Evolutionary conservation across 2,113 vertebrate species (phyloP).

Genomic region (Pteronura brasiliensis): DNA sequence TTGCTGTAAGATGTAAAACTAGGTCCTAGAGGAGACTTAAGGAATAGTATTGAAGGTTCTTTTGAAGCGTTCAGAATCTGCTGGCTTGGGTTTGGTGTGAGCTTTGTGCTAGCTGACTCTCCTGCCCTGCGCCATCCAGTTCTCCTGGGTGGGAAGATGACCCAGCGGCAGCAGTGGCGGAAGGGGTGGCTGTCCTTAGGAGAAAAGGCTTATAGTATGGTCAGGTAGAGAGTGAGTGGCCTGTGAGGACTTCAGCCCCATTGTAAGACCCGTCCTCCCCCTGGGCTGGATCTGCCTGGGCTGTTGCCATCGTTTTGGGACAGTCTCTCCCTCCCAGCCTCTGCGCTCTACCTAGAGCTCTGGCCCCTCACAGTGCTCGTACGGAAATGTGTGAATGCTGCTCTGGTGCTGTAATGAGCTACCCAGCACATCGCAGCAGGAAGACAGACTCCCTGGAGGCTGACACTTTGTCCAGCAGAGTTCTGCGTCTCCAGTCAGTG

Average conservation of each 20-base stretch:
- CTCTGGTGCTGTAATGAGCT: neutral
- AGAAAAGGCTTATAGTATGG: neutral
- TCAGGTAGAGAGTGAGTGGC: neutral
- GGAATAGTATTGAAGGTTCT: neutral
- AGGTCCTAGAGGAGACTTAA: neutral
- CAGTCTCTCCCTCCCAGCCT: neutral
- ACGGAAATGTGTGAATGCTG: neutral
- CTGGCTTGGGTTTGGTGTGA: neutral
- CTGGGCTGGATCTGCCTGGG: neutral
- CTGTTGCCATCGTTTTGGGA: neutral
- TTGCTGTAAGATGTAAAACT: neutral
- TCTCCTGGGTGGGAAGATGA: too few relatives aligned
- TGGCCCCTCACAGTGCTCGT: neutral
- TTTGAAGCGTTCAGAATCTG: neutral
- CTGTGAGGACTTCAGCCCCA: too few relatives aligned
- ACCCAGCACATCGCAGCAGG: neutral
- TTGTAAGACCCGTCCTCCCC: fast-evolving
- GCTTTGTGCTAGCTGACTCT: neutral
- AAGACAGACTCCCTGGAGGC: neutral
- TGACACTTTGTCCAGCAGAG: neutral
- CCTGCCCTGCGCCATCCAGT: fast-evolving
- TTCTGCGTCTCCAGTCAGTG: neutral
- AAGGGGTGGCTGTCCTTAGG: neutral
- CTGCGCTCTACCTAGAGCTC: neutral
- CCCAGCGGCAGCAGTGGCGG: too few relatives aligned